Evolutionary conservation across 1,140 invertebrate species (phyloP), one percentile per base, ranked within the genome.

Genomic region (Aricia agestis): DNA sequence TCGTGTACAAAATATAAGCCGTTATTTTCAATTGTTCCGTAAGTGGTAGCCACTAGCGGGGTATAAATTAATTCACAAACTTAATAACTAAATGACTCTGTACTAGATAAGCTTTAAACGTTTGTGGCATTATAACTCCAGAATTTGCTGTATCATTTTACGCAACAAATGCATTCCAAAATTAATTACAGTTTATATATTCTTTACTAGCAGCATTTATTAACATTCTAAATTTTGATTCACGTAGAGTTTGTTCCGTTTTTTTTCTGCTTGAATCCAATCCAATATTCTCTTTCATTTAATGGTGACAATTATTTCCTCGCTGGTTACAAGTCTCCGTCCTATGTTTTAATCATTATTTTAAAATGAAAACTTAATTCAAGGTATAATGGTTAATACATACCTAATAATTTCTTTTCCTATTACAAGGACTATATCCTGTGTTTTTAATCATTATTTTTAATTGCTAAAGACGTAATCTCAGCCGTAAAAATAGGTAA

Each of bases 51-150:
- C 3, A 25, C 25, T 36, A 36, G 45, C 45, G 10, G 9, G 45
- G 45, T 52, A 36, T 9, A 15, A 52, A 52, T 52, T 52, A 52
- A 78, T 77, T 72, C 73, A 65, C 69, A 73, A 72, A 66, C 67
- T 76, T 78, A 77, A 78, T 78, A 77, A 77, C 74, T 77, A 74
- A 80, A 76, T 76, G 70, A 71, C 69, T 71, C 72, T 70, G 66
- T 42, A 61, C n/a, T 72, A 72, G 65, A 76, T 76, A 66, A 69
- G 61, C 70, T 68, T 31, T 72, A 76, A 76, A 57, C 42, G 68
- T 63, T 68, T 70, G 63, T 68, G 63, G 69, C 42, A 72, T 74
- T 69, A 74, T 74, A 66, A 57, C 15, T 67, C 65, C 67, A 57
- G 66, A 74, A 61, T 74, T 74, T 69, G 73, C 73, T 52, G 17